A percentile compares a stretch with the other conserved stretches of the same genome.
These are phyloP conservation scores for Baryphthengus martii DNA, from an alignment of 2,113 vertebrate genomes.

Conservation along the genomic window DNA sequence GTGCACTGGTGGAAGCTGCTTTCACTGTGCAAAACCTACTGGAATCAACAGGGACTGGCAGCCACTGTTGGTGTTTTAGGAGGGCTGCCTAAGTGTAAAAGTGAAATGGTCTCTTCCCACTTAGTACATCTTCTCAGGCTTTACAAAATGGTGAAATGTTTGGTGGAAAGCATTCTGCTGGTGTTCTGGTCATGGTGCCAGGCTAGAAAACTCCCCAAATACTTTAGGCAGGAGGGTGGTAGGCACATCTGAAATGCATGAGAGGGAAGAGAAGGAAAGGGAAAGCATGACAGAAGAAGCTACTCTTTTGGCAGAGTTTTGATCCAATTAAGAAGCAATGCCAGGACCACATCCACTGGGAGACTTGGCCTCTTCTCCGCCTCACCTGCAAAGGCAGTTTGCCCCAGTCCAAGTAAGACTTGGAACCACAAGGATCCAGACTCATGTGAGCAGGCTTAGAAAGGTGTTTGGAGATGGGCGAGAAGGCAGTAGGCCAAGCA, in stretches of 20 bases:
- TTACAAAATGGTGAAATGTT: not conserved
- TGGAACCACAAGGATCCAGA: not conserved
- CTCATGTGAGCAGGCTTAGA: not conserved
- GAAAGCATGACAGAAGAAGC: not conserved
- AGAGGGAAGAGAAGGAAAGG: not conserved
- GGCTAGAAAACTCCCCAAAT: not conserved
- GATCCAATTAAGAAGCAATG: fast-evolving
- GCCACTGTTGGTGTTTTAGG: fast-evolving
- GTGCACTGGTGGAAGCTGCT: not conserved
- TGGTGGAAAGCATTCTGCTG: not conserved
- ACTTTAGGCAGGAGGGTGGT: not conserved
- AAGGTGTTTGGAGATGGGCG: not conserved
- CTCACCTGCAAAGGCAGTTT: not conserved
- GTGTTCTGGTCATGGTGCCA: not conserved
- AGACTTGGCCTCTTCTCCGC: not conserved
- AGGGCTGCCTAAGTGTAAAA: not conserved
- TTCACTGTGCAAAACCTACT: not conserved
- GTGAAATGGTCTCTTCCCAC: not conserved
- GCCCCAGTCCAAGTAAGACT: not conserved
- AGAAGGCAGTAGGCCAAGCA: fast-evolving
- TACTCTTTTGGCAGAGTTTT: not conserved
- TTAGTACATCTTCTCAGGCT: not conserved
- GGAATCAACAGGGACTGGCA: not conserved
- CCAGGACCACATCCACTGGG: not conserved
- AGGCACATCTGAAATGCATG: fast-evolving